Percentiles rank a stretch among this genome's conserved stretches.
phyloP scores from a whole-genome alignment of 2,888 invertebrate genomes.

The Pyrgus malvae region DNA sequence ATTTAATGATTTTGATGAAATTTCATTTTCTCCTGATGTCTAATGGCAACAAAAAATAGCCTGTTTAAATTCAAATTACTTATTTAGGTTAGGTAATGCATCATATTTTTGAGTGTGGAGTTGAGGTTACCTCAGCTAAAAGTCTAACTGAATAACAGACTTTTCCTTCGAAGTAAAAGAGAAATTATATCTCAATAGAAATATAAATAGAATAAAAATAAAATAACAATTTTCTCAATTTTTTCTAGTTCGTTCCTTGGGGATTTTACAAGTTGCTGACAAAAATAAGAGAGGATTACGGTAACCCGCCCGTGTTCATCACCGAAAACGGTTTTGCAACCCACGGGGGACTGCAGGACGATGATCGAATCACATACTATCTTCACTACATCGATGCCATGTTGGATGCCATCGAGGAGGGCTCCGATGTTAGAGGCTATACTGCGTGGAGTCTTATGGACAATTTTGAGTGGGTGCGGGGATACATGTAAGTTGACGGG shows the following conservation, averaged over 20 bases:
- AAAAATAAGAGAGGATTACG: slow-evolving; percentile 67
- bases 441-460: slow-evolving; percentile 84
- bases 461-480: slow-evolving; percentile 83
- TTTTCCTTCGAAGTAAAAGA: too few species aligned
- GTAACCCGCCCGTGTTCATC: slow-evolving; percentile 75
- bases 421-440: slow-evolving; percentile 71
- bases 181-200: too few species aligned
- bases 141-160: too few species aligned
- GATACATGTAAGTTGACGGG: slow-evolving; percentile 76
- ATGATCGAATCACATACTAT: slow-evolving; percentile 58
- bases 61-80: too few species aligned
- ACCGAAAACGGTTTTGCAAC: slow-evolving; percentile 79
- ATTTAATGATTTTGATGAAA: too few species aligned
- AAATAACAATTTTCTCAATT: too few species aligned
- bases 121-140: too few species aligned
- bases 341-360: slow-evolving; percentile 55
- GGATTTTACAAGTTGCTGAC: slow-evolving; percentile 79
- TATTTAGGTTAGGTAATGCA: too few species aligned
- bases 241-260: slow-evolving; percentile 66
- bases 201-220: too few species aligned
- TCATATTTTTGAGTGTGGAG: too few species aligned
- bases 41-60: too few species aligned
- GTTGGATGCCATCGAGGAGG: slow-evolving; percentile 66
- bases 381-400: slow-evolving; percentile 59
- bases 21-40: too few species aligned